Evolutionary conservation across 2,113 vertebrate species (phyloP), one percentile per base, ranked within the genome.

Genomic region (Dipodomys merriami): DNA sequence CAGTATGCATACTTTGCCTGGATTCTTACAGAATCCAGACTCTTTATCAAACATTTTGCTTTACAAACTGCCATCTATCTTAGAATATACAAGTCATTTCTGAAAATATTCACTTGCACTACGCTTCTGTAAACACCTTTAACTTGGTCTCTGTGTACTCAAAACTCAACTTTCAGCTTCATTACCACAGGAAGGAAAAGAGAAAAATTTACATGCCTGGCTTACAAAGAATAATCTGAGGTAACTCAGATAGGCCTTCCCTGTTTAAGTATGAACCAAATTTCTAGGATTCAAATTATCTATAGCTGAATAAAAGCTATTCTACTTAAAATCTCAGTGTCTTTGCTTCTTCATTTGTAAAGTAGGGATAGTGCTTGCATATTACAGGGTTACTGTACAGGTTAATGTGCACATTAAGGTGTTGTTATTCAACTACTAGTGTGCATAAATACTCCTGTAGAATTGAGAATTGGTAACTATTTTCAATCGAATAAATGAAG

Each of bases 401-500:
- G n/a, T 65, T 79, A 95, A 81, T 79, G 64, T 78, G 69, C 80
- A 92, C 39, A 19, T 85, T 83, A 90, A 92, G 39, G 71, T 57
- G 73, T 49, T 57, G 35, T 62, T 87, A 89, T 49, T 91, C 60
- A 88, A 88, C 39, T 91, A 44, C 91, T 76, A 69, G 35, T 71
- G 33, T 72, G 18, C 29, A 53, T 27, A 71, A 80, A 88, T 69
- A 39, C 11, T 94, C 88, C 68, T 86, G 33, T 11, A 86, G 39
- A 89, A 94, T 9, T 77, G 46, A 86, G 39, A 89, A 94, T 9
- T 77, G 46, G 29, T 88, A n/a, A 62, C 25, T 49, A 86, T 67
- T 77, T 46, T 90, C 27, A 62, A 72, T 76, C 94, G 87, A 92
- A 85, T 95, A 90, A 91, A 85, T 82, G 39, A 94, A 92, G 81